Conservation (phyloP, 2,113 vertebrate genomes). For the Serilophus lunatus region DNA sequence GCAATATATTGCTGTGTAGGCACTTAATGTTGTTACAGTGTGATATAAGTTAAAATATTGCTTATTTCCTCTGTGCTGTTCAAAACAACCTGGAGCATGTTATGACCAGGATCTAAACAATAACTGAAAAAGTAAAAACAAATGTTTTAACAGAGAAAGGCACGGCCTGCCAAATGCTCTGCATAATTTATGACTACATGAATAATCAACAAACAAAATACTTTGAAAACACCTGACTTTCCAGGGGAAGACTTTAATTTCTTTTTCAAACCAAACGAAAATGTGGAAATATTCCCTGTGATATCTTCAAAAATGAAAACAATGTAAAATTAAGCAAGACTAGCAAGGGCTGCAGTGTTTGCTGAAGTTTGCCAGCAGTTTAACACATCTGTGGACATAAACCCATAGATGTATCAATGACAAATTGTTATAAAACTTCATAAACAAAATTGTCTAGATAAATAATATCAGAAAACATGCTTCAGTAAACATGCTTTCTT, state of each 20-base stretch:
- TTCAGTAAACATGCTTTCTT: not conserved
- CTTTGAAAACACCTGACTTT: slow-evolving; percentile 36
- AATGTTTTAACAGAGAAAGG: slow-evolving; percentile 46
- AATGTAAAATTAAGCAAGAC: not conserved
- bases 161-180: slow-evolving; percentile 33
- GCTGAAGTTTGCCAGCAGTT: not conserved
- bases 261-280: not conserved
- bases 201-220: slow-evolving; percentile 37
- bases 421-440: not conserved
- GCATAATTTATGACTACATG: not conserved
- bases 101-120: slow-evolving; percentile 63
- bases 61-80: slow-evolving; percentile 68
- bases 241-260: not conserved
- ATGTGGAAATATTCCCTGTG: not conserved
- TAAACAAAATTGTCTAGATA: not conserved
- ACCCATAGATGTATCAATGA: not conserved
- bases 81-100: slow-evolving; percentile 61
- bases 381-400: not conserved
- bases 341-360: not conserved
- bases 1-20: not conserved
- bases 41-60: slow-evolving; percentile 53
- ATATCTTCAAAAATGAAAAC: not conserved
- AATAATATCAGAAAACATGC: not conserved
- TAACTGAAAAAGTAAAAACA: slow-evolving; percentile 64
- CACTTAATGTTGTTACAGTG: slow-evolving; percentile 1